Evolutionary conservation across 2,888 invertebrate genomes (phyloP).

Genomic region (Limnephilus rhombicus): DNA sequence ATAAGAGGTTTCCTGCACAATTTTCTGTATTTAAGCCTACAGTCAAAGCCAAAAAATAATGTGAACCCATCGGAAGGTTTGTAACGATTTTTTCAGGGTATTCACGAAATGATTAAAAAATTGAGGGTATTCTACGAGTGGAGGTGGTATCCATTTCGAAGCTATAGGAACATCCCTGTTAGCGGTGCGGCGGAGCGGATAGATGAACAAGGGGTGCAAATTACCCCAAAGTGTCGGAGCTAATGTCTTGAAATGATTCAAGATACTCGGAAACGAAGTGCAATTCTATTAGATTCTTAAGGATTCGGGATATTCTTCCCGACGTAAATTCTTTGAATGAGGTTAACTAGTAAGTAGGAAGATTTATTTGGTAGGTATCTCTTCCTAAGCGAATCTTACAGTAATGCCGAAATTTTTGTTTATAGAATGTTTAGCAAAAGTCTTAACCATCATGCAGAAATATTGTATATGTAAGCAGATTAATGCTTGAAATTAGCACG

Average conservation of each 20-base stretch:
- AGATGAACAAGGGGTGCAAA: slow-evolving; percentile 37
- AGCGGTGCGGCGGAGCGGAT: not conserved
- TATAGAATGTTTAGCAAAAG: not conserved
- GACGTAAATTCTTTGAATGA: not conserved
- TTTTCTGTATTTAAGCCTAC: too few species aligned
- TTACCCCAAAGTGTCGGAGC: slow-evolving; percentile 51
- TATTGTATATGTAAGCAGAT: too few species aligned
- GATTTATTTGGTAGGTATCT: not conserved
- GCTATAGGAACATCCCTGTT: not conserved
- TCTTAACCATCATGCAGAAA: too few species aligned
- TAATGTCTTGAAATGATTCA: slow-evolving; percentile 60
- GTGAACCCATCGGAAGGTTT: not conserved
- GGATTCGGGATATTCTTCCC: not conserved
- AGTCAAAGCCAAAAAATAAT: not conserved
- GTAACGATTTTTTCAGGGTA: not conserved
- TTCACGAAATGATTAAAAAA: not conserved
- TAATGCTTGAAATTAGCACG: too few species aligned
- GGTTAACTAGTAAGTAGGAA: not conserved
- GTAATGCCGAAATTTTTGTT: not conserved
- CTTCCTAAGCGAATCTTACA: not conserved
- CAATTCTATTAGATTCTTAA: slow-evolving; percentile 47
- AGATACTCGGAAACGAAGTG: slow-evolving; percentile 43
- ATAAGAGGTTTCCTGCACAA: too few species aligned
- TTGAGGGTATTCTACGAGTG: not conserved
- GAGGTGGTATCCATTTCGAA: not conserved